A percentile compares a stretch with the other conserved stretches of the same genome.
phyloP scores from a whole-genome alignment of 2,888 invertebrate species.

The Diaphora mendica region DNA sequence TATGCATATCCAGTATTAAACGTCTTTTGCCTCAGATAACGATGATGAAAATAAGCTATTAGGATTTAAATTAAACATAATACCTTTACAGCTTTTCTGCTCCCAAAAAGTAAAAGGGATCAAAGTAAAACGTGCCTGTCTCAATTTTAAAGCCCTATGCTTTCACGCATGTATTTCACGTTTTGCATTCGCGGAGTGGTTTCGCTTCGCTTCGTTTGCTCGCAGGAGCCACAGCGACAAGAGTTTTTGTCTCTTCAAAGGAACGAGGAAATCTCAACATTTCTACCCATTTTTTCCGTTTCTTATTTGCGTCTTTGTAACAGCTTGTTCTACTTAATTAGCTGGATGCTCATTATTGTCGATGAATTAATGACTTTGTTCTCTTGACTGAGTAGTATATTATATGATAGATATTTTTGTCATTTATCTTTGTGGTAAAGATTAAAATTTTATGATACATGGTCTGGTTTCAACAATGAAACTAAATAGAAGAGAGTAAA shows the following conservation, averaged over 20 bases:
- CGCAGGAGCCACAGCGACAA: conserved; percentile 60
- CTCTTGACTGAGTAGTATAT: conserved; percentile 23
- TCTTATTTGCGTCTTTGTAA: conserved; percentile 54
- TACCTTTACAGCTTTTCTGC: not conserved
- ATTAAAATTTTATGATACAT: not conserved
- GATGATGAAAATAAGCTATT: not conserved
- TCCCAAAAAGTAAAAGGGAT: not conserved
- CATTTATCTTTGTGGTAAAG: conserved; percentile 2
- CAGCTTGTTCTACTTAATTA: conserved; percentile 61
- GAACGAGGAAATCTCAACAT: conserved; percentile 73
- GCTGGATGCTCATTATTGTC: conserved; percentile 39
- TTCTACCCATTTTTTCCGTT: conserved; percentile 56
- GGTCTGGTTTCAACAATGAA: not conserved
- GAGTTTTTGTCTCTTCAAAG: conserved; percentile 74
- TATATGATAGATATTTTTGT: not conserved
- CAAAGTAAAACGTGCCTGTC: not conserved
- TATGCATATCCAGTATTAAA: too few species aligned
- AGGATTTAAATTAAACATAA: not conserved
- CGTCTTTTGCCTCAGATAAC: too few species aligned
- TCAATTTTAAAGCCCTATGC: conserved; percentile 30
- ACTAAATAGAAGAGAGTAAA: not conserved
- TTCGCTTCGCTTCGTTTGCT: conserved; percentile 75
- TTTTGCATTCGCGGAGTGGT: conserved; percentile 72
- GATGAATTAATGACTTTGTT: conserved; percentile 28
- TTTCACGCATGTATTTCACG: conserved; percentile 49